Evolutionary conservation across 2,888 invertebrate genomes (phyloP).

Genomic region (Enchytraeus crypticus): DNA sequence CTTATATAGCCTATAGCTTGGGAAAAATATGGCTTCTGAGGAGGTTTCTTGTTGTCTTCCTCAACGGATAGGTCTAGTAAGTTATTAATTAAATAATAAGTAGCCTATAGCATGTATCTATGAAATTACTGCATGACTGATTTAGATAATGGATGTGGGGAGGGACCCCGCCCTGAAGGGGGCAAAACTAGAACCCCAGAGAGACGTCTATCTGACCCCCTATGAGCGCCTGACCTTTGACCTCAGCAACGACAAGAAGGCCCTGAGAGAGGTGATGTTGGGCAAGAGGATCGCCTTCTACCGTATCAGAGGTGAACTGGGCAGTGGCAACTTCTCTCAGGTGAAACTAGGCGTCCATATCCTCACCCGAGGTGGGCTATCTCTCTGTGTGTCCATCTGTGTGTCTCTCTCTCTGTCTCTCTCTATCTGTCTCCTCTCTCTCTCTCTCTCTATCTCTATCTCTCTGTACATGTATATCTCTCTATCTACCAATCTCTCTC

Average conservation of each 20-base stretch:
- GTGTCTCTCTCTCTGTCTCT: too few species aligned
- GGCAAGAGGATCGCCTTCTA: slow-evolving; percentile 68
- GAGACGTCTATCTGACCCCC: slow-evolving; percentile 30
- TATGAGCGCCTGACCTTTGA: slow-evolving; percentile 41
- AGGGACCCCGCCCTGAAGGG: too few species aligned
- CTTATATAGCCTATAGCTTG: too few species aligned
- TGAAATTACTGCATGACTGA: background rate
- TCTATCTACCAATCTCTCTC: too few species aligned
- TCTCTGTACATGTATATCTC: too few species aligned
- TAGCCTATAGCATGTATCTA: background rate
- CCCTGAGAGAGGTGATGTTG: slow-evolving; percentile 58
- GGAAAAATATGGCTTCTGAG: too few species aligned
- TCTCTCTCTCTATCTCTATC: too few species aligned
- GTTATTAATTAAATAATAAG: background rate
- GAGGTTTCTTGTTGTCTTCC: too few species aligned
- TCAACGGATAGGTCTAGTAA: too few species aligned
- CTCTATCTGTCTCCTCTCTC: too few species aligned
- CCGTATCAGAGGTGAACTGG: slow-evolving; percentile 65
- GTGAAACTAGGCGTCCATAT: slow-evolving; percentile 68
- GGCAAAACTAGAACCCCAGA: slow-evolving; percentile 1
- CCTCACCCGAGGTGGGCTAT: slow-evolving; percentile 63
- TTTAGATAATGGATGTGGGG: too few species aligned
- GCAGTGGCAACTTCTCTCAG: slow-evolving; percentile 69
- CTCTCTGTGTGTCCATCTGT: too few species aligned
- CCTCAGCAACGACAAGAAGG: slow-evolving; percentile 39